A percentile compares a stretch with the other conserved stretches of the same genome.
Conservation (phyloP, 2,113 vertebrate genomes). For the Ramphastos sulfuratus region DNA sequence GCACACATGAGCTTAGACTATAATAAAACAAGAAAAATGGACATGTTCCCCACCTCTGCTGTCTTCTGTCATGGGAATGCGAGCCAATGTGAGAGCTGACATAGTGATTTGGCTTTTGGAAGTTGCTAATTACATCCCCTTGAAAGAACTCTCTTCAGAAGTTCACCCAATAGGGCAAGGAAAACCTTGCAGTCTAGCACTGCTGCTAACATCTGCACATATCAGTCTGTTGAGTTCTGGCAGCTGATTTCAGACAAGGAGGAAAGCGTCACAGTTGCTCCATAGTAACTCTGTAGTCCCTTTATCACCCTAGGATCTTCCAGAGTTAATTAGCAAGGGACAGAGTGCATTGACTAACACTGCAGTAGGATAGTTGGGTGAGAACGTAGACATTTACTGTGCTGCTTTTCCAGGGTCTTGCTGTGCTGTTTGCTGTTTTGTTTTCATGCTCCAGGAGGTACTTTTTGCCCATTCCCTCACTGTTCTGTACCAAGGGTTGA, state of each 20-base stretch:
- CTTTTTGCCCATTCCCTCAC: neutral
- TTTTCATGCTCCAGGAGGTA: neutral
- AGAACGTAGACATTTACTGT: neutral
- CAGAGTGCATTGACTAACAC: neutral
- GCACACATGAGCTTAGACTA: neutral
- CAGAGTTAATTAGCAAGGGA: neutral
- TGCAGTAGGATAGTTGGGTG: neutral
- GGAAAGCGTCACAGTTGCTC: neutral
- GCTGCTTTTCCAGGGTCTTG: neutral
- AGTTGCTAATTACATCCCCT: neutral
- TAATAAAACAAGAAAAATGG: neutral
- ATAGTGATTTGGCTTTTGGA: neutral
- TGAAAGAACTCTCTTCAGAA: neutral
- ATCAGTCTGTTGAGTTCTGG: neutral
- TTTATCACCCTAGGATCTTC: neutral
- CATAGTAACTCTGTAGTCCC: neutral
- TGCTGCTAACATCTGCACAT: neutral
- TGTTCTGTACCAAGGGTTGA: neutral
- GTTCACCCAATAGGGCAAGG: neutral
- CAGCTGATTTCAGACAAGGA: neutral
- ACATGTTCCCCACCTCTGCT: neutral
- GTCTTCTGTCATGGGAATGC: neutral
- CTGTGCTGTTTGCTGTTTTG: neutral
- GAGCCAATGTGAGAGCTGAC: neutral
- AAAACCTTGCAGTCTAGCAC: neutral